Conservation (phyloP, 2,113 vertebrate species). For the Cheilinus undulatus region DNA sequence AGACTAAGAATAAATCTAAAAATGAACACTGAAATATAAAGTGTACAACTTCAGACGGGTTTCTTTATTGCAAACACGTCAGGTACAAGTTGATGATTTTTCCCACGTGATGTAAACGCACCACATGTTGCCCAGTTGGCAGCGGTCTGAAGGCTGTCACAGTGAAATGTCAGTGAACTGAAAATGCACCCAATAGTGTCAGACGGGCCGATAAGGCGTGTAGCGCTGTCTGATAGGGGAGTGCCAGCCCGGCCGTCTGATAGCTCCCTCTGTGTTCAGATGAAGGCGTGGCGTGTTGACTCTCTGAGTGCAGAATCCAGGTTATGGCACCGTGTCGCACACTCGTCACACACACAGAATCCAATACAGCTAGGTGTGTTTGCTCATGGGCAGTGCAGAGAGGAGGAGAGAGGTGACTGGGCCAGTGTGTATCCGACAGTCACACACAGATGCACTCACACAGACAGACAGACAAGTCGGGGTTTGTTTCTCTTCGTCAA, state of each 20-base stretch:
- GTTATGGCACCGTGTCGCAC: conserved; percentile 21
- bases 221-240: conserved; percentile 54
- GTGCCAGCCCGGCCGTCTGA: conserved; percentile 55
- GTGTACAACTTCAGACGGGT: background rate
- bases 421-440: conserved; percentile 38
- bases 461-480: conserved; percentile 68
- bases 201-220: conserved; percentile 37
- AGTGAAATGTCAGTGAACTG: conserved; percentile 59
- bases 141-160: conserved; percentile 11
- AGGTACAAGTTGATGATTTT: background rate
- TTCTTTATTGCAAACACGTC: background rate
- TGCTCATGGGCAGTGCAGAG: conserved; percentile 59
- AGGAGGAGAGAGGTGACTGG: conserved; percentile 56
- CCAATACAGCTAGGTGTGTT: conserved; percentile 49
- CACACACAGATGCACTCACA: conserved; percentile 52
- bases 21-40: no score
- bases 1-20: no score
- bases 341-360: conserved; percentile 28
- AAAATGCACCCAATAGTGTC: conserved; percentile 40
- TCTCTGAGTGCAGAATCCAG: conserved; percentile 23
- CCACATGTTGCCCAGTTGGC: conserved; percentile 16
- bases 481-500: conserved; percentile 63
- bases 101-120: conserved; percentile 4
- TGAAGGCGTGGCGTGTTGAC: conserved; percentile 58
- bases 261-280: conserved; percentile 57